phyloP scores from a whole-genome alignment of 2,888 invertebrate species.

The Leuctra nigra region DNA sequence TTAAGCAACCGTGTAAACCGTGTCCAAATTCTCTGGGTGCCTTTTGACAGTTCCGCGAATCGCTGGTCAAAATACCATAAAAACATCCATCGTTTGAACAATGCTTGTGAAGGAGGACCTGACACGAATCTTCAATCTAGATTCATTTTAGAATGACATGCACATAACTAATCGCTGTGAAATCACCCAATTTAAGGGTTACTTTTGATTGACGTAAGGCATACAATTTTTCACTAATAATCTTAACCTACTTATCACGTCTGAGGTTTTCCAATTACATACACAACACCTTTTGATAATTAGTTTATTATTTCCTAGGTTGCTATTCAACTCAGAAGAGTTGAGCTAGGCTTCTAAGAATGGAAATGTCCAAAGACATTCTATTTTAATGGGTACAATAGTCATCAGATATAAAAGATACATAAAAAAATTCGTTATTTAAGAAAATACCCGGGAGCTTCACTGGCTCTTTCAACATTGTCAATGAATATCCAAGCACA shows the following conservation, averaged over 20 bases:
- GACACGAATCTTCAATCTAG: background rate
- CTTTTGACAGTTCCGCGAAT: too few species aligned
- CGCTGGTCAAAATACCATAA: too few species aligned
- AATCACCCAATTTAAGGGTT: background rate
- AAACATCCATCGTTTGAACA: too few species aligned
- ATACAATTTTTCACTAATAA: background rate
- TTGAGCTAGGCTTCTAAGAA: constrained; percentile 9
- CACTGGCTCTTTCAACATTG: constrained; percentile 12
- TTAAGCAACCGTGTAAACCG: too few species aligned
- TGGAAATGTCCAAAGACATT: constrained; percentile 12
- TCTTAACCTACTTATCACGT: constrained; percentile 5
- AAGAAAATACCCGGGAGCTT: constrained; percentile 17
- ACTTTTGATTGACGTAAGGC: background rate
- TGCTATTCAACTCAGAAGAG: background rate
- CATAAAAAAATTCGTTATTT: constrained; percentile 9
- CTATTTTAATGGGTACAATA: constrained; percentile 5
- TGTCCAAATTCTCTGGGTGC: too few species aligned
- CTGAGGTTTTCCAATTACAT: constrained; percentile 12
- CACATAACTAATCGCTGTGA: constrained; percentile 1
- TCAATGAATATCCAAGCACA: constrained; percentile 10
- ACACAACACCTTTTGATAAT: constrained; percentile 1
- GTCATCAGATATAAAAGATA: constrained; percentile 11
- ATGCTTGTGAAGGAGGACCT: background rate
- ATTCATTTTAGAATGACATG: background rate
- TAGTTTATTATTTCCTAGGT: constrained; percentile 10